Evolutionary conservation across 2,113 vertebrate genomes (phyloP).

Genomic region (Poeciliopsis occidentalis): DNA sequence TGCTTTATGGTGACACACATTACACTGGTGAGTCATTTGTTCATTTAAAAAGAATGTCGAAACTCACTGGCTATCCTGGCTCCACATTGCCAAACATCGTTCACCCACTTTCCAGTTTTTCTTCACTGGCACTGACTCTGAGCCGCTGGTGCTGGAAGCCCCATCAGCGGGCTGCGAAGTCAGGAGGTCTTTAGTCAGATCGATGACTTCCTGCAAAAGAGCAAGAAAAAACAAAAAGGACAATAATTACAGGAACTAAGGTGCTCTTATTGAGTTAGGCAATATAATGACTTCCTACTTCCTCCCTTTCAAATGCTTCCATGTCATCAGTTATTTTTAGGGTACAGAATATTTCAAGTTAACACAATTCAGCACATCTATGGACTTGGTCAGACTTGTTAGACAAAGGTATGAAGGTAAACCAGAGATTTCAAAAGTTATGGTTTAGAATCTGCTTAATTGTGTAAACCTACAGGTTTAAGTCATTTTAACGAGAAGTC

Average conservation of each 20-base stretch:
- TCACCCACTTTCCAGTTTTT: constrained; percentile 94
- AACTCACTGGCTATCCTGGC: constrained; percentile 98
- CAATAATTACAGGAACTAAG: background rate
- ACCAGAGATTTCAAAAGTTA: too few species aligned
- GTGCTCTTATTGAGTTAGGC: background rate
- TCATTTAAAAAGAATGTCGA: constrained; percentile 37
- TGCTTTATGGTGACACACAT: too few species aligned
- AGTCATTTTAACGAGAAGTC: too few species aligned
- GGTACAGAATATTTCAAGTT: too few species aligned
- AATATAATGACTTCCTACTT: too few species aligned
- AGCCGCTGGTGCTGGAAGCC: constrained; percentile 83
- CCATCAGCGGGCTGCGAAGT: constrained; percentile 90
- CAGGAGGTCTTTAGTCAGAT: constrained; percentile 97
- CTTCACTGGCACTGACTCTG: constrained; percentile 80
- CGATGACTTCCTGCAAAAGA: constrained; percentile 92
- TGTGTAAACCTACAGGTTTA: too few species aligned
- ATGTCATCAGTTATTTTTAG: background rate
- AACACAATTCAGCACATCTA: too few species aligned
- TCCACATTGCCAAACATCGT: constrained; percentile 94
- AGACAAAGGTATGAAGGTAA: too few species aligned
- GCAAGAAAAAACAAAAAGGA: background rate
- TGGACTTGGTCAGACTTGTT: too few species aligned
- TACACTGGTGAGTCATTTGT: too few species aligned
- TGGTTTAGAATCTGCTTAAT: too few species aligned
- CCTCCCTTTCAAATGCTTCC: background rate